These are phyloP conservation scores for Trissolcus japonicus DNA, from an alignment of 2,888 invertebrate species.

Conservation along the genomic window DNA sequence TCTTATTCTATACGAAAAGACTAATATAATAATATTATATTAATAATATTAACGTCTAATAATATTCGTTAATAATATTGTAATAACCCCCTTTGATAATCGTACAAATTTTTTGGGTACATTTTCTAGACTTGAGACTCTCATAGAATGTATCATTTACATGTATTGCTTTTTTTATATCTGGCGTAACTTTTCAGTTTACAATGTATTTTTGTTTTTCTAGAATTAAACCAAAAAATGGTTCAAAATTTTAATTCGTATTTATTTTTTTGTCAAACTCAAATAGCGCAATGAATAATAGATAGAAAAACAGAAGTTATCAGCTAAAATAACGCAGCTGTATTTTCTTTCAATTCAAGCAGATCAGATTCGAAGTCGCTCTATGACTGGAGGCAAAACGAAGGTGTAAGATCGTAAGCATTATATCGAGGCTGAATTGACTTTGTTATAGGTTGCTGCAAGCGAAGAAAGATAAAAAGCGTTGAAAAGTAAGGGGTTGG, in stretches of 20 bases:
- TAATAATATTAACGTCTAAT: too few relatives aligned
- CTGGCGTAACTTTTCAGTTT: too few relatives aligned
- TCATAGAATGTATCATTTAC: too few relatives aligned
- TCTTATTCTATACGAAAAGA: too few relatives aligned
- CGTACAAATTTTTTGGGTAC: too few relatives aligned
- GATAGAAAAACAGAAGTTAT: conserved; percentile 53
- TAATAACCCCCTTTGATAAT: too few relatives aligned
- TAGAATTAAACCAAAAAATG: not conserved
- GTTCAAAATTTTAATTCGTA: not conserved
- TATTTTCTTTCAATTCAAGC: conserved; percentile 73
- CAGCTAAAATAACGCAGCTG: conserved; percentile 70
- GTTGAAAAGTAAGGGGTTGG: conserved; percentile 6
- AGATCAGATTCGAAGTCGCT: conserved; percentile 62
- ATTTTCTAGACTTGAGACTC: too few relatives aligned
- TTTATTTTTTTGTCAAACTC: not conserved
- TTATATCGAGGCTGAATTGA: conserved; percentile 45
- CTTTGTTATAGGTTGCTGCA: conserved; percentile 48
- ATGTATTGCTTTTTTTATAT: too few relatives aligned
- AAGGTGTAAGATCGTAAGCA: conserved; percentile 38
- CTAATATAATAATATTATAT: too few relatives aligned
- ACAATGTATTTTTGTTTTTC: not conserved
- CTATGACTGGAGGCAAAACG: conserved; percentile 38
- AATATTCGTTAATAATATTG: too few relatives aligned
- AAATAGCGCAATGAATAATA: conserved; percentile 50
- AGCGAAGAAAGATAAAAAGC: conserved; percentile 32